Evolutionary conservation across 1,140 invertebrate species (phyloP).

Genomic region (Ctenoplectra terminalis): DNA sequence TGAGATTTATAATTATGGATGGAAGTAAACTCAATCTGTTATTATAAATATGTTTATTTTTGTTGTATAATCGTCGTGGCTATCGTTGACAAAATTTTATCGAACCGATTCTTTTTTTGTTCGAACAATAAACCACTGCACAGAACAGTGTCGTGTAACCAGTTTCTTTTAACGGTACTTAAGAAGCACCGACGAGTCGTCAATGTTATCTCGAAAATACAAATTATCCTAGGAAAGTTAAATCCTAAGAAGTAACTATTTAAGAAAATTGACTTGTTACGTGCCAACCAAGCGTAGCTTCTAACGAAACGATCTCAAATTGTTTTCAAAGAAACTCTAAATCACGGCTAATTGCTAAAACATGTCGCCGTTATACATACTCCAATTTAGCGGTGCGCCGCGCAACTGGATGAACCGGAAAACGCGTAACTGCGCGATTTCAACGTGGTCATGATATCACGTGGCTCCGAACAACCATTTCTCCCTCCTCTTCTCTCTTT

Average conservation of each 20-base stretch:
- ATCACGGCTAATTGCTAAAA: not conserved
- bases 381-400: not conserved
- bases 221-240: no score
- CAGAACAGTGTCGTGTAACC: no score
- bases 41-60: no score
- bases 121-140: no score
- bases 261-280: not conserved
- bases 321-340: not conserved
- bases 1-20: not conserved
- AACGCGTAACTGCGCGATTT: constrained; percentile 19
- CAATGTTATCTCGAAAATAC: no score
- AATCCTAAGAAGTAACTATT: no score
- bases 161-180: no score
- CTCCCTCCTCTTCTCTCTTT: not conserved
- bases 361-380: not conserved
- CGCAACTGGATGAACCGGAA: constrained; percentile 23
- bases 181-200: no score
- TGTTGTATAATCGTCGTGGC: no score
- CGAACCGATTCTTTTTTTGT: no score
- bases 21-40: no score
- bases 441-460: not conserved
- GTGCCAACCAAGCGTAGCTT: not conserved
- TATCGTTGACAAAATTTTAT: no score
- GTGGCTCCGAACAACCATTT: not conserved
- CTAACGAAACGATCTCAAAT: not conserved